phyloP scores from a whole-genome alignment of 2,797 vertebrate genomes.

The Tangara arthus region DNA sequence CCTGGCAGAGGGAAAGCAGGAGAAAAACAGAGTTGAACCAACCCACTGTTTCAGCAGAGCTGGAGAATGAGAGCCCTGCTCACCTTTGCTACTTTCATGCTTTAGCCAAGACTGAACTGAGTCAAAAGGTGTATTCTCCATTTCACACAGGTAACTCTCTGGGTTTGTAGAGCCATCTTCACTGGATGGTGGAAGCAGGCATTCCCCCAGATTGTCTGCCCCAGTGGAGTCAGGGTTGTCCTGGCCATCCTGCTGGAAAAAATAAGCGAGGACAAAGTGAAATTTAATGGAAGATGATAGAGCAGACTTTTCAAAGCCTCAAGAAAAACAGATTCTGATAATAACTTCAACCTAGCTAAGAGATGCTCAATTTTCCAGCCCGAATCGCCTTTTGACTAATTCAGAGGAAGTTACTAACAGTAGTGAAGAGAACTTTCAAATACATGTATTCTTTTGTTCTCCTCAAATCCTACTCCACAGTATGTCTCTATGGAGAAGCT shows the following conservation, averaged over 20 bases:
- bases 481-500: neutral
- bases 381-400: neutral
- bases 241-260: conserved; percentile 52
- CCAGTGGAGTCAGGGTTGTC: conserved; percentile 53
- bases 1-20: neutral
- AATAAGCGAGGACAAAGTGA: neutral
- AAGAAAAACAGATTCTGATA: neutral
- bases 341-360: neutral
- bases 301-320: neutral
- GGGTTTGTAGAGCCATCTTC: conserved; percentile 38
- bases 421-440: neutral
- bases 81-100: conserved; percentile 72
- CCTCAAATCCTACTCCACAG: neutral
- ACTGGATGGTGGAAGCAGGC: conserved; percentile 68
- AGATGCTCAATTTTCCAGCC: neutral
- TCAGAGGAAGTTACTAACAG: neutral
- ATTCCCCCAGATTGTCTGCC: conserved; percentile 53
- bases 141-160: conserved; percentile 70
- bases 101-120: conserved; percentile 77
- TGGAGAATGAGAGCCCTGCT: neutral
- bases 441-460: neutral
- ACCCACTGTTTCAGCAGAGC: neutral
- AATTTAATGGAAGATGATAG: neutral
- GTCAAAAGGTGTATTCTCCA: conserved; percentile 70
- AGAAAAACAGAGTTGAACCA: neutral